phyloP scores from a whole-genome alignment of 2,888 invertebrate species.

The Habrosyne pyritoides region DNA sequence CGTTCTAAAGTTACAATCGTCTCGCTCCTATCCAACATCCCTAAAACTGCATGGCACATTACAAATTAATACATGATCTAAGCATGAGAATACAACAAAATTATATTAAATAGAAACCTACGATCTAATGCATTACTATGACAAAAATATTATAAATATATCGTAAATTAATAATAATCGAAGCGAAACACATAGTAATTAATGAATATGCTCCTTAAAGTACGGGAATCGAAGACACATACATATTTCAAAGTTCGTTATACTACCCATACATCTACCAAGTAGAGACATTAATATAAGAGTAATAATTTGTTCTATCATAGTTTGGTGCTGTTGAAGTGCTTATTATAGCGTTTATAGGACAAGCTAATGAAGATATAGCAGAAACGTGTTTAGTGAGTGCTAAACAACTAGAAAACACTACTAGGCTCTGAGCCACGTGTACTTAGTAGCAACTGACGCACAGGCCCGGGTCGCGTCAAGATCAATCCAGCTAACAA shows the following conservation, averaged over 20 bases:
- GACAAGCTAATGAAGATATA: slow-evolving; percentile 25
- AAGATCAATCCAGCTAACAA: slow-evolving; percentile 20
- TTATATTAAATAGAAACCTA: not conserved
- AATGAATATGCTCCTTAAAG: not conserved
- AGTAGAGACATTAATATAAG: slow-evolving; percentile 33
- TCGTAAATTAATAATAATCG: not conserved
- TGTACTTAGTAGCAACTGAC: slow-evolving; percentile 49
- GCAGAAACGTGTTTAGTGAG: slow-evolving; percentile 16
- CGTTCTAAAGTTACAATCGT: not conserved
- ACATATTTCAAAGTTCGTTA: slow-evolving; percentile 15
- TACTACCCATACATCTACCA: slow-evolving; percentile 29
- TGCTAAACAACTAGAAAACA: slow-evolving; percentile 28
- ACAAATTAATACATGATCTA: not conserved
- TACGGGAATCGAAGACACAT: slow-evolving; percentile 24
- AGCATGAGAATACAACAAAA: not conserved
- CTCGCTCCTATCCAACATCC: not conserved
- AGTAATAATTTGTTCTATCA: slow-evolving; percentile 30
- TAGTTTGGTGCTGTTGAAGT: slow-evolving; percentile 37
- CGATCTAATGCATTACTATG: not conserved
- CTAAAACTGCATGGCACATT: slow-evolving; percentile 26
- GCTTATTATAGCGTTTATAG: slow-evolving; percentile 26
- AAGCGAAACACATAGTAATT: not conserved
- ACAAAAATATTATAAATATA: not conserved
- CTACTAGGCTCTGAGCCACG: slow-evolving; percentile 33
- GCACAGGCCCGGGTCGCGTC: slow-evolving; percentile 64